Conservation (phyloP, 2,113 vertebrate genomes). For the Hippocampus abdominalis region DNA sequence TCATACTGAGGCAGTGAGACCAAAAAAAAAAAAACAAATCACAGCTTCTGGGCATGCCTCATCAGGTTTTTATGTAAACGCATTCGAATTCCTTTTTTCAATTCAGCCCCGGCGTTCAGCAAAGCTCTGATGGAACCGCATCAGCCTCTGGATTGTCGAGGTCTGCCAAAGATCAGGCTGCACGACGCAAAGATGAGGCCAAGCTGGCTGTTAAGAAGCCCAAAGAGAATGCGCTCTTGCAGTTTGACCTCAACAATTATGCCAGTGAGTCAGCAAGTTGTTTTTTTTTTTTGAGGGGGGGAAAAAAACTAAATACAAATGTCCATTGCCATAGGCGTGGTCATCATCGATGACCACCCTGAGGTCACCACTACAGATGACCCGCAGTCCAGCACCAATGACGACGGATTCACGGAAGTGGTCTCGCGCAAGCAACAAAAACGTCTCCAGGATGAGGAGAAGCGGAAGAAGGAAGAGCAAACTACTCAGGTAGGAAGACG, state of each 20-base stretch:
- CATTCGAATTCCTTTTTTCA: background rate
- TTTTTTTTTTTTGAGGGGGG: background rate
- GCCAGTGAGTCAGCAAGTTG: constrained; percentile 81
- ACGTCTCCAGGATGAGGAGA: constrained; percentile 95
- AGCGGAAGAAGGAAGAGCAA: constrained; percentile 96
- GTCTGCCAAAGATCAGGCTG: constrained; percentile 75
- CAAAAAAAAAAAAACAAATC: no score
- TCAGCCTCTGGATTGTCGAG: constrained; percentile 70
- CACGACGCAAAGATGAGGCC: constrained; percentile 88
- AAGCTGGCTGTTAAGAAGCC: constrained; percentile 89
- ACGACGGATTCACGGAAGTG: constrained; percentile 97
- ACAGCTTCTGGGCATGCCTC: no score
- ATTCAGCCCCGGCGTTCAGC: constrained; percentile 66
- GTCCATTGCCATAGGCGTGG: constrained; percentile 79
- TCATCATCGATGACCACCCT: constrained; percentile 98
- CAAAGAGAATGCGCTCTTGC: constrained; percentile 94
- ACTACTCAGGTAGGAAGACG: constrained; percentile 81
- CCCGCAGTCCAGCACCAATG: constrained; percentile 87
- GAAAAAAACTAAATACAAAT: background rate
- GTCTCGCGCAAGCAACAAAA: constrained; percentile 98
- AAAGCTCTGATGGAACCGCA: constrained; percentile 69
- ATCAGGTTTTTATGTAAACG: no score
- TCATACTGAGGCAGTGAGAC: no score
- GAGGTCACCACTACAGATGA: constrained; percentile 98
- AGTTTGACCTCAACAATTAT: constrained; percentile 99